Conservation (phyloP, 1,140 invertebrate species). For the Drosophila pectinifera region DNA sequence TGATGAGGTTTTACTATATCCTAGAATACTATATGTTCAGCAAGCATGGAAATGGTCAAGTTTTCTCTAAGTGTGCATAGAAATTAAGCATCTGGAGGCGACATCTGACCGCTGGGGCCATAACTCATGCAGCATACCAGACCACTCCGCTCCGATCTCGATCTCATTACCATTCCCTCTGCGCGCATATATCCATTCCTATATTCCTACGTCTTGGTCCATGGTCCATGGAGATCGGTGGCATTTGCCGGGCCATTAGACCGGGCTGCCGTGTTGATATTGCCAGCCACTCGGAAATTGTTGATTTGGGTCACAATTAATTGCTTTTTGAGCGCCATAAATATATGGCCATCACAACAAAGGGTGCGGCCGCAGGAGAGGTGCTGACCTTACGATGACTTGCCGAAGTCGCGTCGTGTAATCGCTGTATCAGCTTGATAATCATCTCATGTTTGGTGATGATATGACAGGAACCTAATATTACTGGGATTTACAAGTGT, state of each 20-base stretch:
- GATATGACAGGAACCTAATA: conserved; percentile 16
- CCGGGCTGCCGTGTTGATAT: conserved; percentile 43
- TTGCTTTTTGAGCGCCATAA: conserved; percentile 75
- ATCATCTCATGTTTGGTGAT: conserved; percentile 17
- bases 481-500: not conserved
- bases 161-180: conserved; percentile 43
- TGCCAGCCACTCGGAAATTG: conserved; percentile 61
- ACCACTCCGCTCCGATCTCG: conserved; percentile 37
- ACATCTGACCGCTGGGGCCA: conserved; percentile 61
- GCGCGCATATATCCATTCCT: conserved; percentile 24
- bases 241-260: conserved; percentile 71
- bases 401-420: conserved; percentile 4
- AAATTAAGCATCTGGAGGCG: conserved; percentile 69
- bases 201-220: conserved; percentile 44
- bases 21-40: too few species aligned
- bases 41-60: too few species aligned
- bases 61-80: conserved; percentile 49
- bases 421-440: conserved; percentile 7
- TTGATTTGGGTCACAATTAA: conserved; percentile 83
- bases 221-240: conserved; percentile 55
- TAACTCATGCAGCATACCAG: conserved; percentile 54
- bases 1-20: too few species aligned
- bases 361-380: conserved; percentile 42
- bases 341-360: conserved; percentile 78
- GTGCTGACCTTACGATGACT: conserved; percentile 43